Base-by-base conservation (phyloP, 2,888 invertebrate genomes). In the Chironomus riparius region DNA sequence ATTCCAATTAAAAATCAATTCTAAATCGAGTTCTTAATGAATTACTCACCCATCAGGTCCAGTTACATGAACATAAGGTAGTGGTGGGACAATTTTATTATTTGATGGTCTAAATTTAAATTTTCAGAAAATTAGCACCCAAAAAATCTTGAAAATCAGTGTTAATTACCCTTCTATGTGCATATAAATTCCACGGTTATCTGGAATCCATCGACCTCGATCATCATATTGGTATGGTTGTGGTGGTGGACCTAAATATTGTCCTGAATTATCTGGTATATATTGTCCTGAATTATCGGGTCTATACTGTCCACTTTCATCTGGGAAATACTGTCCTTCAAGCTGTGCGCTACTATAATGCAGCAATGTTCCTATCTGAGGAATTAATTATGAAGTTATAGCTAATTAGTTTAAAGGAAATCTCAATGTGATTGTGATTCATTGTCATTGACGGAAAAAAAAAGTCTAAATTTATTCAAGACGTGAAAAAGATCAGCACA, bases 111-210 rank as follows among this genome's bases (percentile, higher is more conserved):
- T 71, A 22, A 28, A 15, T 50, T 12, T 28, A 61, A 1, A n/a
- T 10, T 22, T n/a, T 10, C 2, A 72, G 28, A 50, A 48, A 50
- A 22, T 38, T 48, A 13, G 48, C 48, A 22, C 24, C 50, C 5
- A 13, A 15, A n/a, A 50, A 50, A 3, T 24, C 22, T 24, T n/a
- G n/a, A n/a, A 24, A 56, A 56, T 15, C 7, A n/a, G 15, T n/a
- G 7, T 56, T 38, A 47, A 12, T 70, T 70, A 70, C 70, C 73
- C 73, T 47, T 68, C 74, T 3, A 68, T 22, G 18, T 74, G 74
- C 10, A 65, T 22, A 21, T 65, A 65, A 47, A 15, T 12, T 0
- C 73, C 71, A n/a, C 56, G 10, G 3, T 21, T 28, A 10, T 61
- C 71, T 7, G 56, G 61, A 21, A 65, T 22, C 13, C 18, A 65